phyloP scores from a whole-genome alignment of 2,113 vertebrate genomes.

The Ranitomeya imitator region DNA sequence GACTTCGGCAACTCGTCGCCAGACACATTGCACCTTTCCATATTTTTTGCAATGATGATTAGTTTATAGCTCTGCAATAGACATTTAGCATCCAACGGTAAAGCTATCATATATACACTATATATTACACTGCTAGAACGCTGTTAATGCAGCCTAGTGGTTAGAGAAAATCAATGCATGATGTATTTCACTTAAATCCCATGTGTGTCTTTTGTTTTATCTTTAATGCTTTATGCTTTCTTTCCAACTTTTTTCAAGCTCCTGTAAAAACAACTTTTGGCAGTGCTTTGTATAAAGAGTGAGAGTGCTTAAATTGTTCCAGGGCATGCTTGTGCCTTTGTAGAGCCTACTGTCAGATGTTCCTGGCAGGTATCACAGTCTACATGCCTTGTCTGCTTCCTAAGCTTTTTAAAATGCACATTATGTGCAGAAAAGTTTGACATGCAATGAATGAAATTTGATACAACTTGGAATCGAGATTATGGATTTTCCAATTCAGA shows the following conservation, averaged over 20 bases:
- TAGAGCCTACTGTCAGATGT: slow-evolving; percentile 57
- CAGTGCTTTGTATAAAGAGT: slow-evolving; percentile 54
- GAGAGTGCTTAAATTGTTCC: slow-evolving; percentile 61
- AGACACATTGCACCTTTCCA: background rate
- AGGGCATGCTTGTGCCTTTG: slow-evolving; percentile 59
- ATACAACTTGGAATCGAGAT: slow-evolving; percentile 59
- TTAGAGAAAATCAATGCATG: slow-evolving; percentile 17
- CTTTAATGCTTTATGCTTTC: slow-evolving; percentile 27
- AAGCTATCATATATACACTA: background rate
- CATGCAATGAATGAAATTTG: slow-evolving; percentile 58
- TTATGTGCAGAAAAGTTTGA: slow-evolving; percentile 54
- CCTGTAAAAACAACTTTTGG: slow-evolving; percentile 50
- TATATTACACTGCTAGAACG: background rate
- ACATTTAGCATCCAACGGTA: background rate
- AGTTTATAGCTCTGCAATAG: background rate
- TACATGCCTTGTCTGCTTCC: slow-evolving; percentile 58
- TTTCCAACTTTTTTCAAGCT: slow-evolving; percentile 31
- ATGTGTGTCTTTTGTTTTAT: slow-evolving; percentile 26
- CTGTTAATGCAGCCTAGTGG: background rate
- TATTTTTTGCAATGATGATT: background rate
- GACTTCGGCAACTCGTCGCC: background rate
- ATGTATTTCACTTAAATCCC: slow-evolving; percentile 18
- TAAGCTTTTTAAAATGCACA: slow-evolving; percentile 58
- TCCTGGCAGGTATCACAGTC: slow-evolving; percentile 63
- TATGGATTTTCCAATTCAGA: slow-evolving; percentile 38